Evolutionary conservation across 2,888 invertebrate genomes (phyloP), one percentile per base, ranked within the genome.

Genomic region (Pilophorus perplexus): DNA sequence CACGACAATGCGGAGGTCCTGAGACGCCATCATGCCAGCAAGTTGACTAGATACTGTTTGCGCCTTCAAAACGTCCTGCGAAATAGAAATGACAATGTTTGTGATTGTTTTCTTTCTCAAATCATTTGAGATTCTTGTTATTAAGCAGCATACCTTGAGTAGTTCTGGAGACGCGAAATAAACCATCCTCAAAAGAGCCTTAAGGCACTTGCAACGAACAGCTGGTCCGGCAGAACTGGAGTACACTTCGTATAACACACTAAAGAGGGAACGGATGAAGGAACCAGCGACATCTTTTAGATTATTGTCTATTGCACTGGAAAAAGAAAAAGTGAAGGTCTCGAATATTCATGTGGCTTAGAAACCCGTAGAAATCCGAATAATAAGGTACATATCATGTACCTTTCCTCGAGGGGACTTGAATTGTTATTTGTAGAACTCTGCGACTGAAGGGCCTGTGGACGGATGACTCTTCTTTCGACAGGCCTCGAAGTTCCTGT

Each of bases 171-270:
- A 88, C 8, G 94, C 93, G 77, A 95, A 97, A 80, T 91, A 96
- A 2, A 98, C 92, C 89, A 98, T 97, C 69, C 98, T 85, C 64
- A 99, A 82, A 68, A 99, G 84, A 3, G 98, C 97, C 75, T 95
- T 88, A 69, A 99, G 84, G 76, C 97, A 97, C 79, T 96, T 96
- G 79, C 95, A 95, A 73, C 97, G 87, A 25, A 99, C 95, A 68
- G 96, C 92, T 25, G 98, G 96, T 6, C 98, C 98, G 64, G 98
- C 97, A 69, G 96, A 96, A 73, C 93, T 94, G 78, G 93, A 95
- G 80, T 99, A 99, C 64, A 99, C 96, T 81, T 99, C 97, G 79
- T 97, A 97, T 48, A 99, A 82, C 23, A 98, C 93, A 44, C 91
- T 90, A 78, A 98, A 94, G 69, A 99, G 81, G 42, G 93, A 90